phyloP scores from a whole-genome alignment of 2,113 vertebrate species.

The Rhabdornis inornatus region DNA sequence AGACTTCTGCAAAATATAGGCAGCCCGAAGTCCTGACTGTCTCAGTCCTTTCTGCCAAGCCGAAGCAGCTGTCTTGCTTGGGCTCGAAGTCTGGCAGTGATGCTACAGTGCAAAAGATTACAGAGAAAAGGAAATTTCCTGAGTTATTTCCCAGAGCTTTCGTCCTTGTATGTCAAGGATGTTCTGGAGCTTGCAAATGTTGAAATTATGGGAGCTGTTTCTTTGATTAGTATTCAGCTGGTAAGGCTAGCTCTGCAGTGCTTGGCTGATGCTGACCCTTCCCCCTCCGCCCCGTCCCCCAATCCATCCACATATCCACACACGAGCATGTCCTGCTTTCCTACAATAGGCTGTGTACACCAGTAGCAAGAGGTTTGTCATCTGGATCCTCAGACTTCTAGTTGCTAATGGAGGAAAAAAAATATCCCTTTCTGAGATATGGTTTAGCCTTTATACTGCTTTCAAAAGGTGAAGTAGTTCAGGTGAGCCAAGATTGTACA shows the following conservation, averaged over 20 bases:
- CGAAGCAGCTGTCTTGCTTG: background rate
- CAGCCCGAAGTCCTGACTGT: background rate
- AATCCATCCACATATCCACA: background rate
- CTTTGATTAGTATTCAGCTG: conserved; percentile 76
- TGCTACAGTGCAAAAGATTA: background rate
- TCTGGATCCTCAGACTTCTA: background rate
- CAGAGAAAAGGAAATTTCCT: background rate
- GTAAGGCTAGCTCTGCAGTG: conserved; percentile 69
- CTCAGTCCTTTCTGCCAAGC: background rate
- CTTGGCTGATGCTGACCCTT: conserved; percentile 59
- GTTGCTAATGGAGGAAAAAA: background rate
- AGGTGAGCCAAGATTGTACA: conserved; percentile 50
- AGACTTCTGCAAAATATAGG: background rate
- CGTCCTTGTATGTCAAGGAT: background rate
- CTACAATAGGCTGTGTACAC: background rate
- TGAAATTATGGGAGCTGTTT: conserved; percentile 3
- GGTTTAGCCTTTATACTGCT: conserved; percentile 8
- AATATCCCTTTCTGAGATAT: background rate
- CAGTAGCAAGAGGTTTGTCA: background rate
- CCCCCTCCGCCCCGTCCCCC: background rate
- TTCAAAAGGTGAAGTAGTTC: conserved; percentile 48
- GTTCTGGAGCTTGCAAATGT: conserved; percentile 13
- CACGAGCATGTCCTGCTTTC: background rate
- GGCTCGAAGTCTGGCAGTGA: background rate
- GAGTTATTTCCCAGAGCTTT: conserved; percentile 7